Percentiles rank a stretch among this genome's conserved stretches.
These are phyloP conservation scores for Clupea harengus DNA, from an alignment of 2,113 vertebrate species.

Conservation along the genomic window DNA sequence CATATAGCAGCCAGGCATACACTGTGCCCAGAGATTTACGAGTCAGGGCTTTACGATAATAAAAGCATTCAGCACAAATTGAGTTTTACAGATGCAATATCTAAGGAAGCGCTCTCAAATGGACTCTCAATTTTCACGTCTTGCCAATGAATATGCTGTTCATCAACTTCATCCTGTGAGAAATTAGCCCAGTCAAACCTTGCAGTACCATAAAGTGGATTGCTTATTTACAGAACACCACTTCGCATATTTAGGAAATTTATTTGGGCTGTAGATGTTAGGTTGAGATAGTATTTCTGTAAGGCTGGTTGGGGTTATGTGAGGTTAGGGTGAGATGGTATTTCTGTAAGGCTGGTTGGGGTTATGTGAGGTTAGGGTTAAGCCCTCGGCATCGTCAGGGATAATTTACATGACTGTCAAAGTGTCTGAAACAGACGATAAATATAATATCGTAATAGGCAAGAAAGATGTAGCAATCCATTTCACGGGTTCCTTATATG, in stretches of 20 bases:
- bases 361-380: too few relatives aligned
- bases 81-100: constrained; percentile 5
- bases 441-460: too few relatives aligned
- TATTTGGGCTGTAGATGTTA: not conserved
- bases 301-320: too few relatives aligned
- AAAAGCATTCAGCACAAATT: not conserved
- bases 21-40: not conserved
- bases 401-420: too few relatives aligned
- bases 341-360: not conserved
- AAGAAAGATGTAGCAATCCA: too few relatives aligned
- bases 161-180: not conserved
- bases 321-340: not conserved
- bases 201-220: not conserved
- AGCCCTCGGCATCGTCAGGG: too few relatives aligned
- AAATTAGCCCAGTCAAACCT: not conserved
- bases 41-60: not conserved
- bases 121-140: not conserved
- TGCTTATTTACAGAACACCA: not conserved
- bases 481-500: not conserved
- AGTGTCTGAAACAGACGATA: too few relatives aligned
- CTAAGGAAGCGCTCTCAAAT: not conserved
- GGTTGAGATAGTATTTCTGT: not conserved
- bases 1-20: not conserved
- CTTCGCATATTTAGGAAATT: not conserved
- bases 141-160: not conserved